phyloP scores from a whole-genome alignment of 1,140 invertebrate genomes.

The Planococcus citri region DNA sequence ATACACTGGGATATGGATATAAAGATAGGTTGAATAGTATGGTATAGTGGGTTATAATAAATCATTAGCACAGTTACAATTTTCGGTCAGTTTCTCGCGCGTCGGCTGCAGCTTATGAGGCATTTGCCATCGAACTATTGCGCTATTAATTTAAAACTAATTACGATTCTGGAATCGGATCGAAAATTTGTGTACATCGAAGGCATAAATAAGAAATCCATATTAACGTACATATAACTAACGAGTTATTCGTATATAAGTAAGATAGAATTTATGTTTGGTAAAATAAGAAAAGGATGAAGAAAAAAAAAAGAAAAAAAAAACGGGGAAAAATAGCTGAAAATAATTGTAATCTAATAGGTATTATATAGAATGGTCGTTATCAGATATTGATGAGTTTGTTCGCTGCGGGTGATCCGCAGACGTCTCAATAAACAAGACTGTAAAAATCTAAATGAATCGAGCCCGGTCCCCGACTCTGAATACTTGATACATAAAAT shows the following conservation, averaged over 20 bases:
- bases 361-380: slow-evolving; percentile 12
- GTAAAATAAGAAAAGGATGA: not conserved
- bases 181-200: not conserved
- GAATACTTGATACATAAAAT: slow-evolving; percentile 9
- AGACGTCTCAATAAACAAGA: slow-evolving; percentile 19
- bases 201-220: not conserved
- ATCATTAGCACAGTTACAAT: too few species aligned
- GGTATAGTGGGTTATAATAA: too few species aligned
- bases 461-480: not conserved
- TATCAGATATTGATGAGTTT: slow-evolving; percentile 19
- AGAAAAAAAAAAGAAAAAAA: too few species aligned
- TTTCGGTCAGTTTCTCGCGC: too few species aligned
- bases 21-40: too few species aligned
- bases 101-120: too few species aligned
- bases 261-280: not conserved
- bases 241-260: not conserved
- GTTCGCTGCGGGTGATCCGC: slow-evolving; percentile 12
- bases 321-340: not conserved
- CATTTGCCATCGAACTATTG: too few species aligned
- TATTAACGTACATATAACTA: too few species aligned
- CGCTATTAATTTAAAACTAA: too few species aligned
- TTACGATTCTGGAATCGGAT: not conserved
- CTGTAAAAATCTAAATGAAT: slow-evolving; percentile 6
- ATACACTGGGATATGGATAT: too few species aligned
- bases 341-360: slow-evolving; percentile 20